Evolutionary conservation across 2,797 vertebrate species (phyloP), one percentile per base, ranked within the genome.

Genomic region (Emys orbicularis): DNA sequence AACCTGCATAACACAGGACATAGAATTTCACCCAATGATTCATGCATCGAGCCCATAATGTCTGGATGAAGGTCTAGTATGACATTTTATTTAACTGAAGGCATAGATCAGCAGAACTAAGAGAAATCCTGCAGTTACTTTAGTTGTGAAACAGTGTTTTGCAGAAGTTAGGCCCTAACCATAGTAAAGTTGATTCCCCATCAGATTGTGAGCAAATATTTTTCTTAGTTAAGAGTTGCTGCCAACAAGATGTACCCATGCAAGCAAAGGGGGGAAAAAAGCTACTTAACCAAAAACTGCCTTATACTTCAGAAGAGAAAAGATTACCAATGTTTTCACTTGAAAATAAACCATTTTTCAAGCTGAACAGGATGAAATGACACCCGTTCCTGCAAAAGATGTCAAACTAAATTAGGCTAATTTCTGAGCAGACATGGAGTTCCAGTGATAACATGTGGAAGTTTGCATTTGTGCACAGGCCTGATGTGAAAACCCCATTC

Each of bases 361-460:
- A 83, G 65, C 18, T 2, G 12, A 86, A 89, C 72, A 47, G 3
- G 59, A 54, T 5, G 10, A 8, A 34, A 9, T 4, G 25, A 52
- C 80, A 90, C 44, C 10, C 37, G 3, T 47, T 59, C 16, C 34
- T 92, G 49, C 87, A 87, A 79, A 83, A 89, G 47, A 47, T 79
- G 13, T 8, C 52, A 50, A 84, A 21, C 15, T 50, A 79, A 34
- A 31, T 7, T 61, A 23, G 68, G 16, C 41, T 44, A 15, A 54
- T 16, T 12, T 83, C 53, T 8, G 41, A 59, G 12, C 0, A 82
- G 41, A 83, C 50, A 47, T 29, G 93, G 81, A 25, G 12, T 83
- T 89, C 9, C 21, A 79, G 34, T 0, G 0, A 57, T 11, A 15
- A 50, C 44, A 50, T n/a, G 6, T 7, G 41, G 68, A 53, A 0